phyloP scores from a whole-genome alignment of 2,888 invertebrate genomes.

The Ochlodes sylvanus region DNA sequence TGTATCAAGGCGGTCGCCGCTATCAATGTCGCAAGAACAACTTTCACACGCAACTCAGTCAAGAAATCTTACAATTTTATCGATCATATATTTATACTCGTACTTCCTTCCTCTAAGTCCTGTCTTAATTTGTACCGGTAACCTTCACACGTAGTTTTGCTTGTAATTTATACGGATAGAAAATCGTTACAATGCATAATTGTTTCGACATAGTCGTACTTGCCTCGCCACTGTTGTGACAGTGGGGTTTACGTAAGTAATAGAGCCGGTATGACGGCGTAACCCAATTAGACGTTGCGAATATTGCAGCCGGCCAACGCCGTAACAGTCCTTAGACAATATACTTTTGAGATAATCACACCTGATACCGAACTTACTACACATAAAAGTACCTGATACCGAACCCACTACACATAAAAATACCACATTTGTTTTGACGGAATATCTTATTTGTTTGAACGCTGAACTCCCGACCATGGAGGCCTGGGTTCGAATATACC shows the following conservation, averaged over 20 bases:
- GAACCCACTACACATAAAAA: too few relatives aligned
- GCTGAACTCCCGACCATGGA: too few relatives aligned
- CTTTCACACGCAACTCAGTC: slow-evolving; percentile 71
- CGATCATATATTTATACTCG: slow-evolving; percentile 41
- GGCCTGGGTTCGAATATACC: too few relatives aligned
- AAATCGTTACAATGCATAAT: slow-evolving; percentile 47
- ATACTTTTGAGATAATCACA: slow-evolving; percentile 34
- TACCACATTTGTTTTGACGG: too few relatives aligned
- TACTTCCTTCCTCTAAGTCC: slow-evolving; percentile 67
- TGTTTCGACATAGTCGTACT: slow-evolving; percentile 64
- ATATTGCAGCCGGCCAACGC: slow-evolving; percentile 46
- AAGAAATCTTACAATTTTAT: slow-evolving; percentile 61
- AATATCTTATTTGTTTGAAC: too few relatives aligned
- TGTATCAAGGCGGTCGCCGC: slow-evolving; percentile 24
- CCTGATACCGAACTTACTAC: slow-evolving; percentile 3
- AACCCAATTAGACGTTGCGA: slow-evolving; percentile 70
- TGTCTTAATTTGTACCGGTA: slow-evolving; percentile 35
- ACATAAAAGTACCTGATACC: too few relatives aligned
- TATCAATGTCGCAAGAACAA: slow-evolving; percentile 62
- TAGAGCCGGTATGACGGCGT: slow-evolving; percentile 57
- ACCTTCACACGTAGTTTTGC: slow-evolving; percentile 35
- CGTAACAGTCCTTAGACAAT: slow-evolving; percentile 35
- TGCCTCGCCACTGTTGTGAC: slow-evolving; percentile 65
- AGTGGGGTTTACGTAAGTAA: slow-evolving; percentile 75
- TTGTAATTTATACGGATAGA: slow-evolving; percentile 40